Percentiles rank a stretch among this genome's conserved stretches.
Conservation (phyloP, 2,888 invertebrate genomes). For the Drosophila koepferae region DNA sequence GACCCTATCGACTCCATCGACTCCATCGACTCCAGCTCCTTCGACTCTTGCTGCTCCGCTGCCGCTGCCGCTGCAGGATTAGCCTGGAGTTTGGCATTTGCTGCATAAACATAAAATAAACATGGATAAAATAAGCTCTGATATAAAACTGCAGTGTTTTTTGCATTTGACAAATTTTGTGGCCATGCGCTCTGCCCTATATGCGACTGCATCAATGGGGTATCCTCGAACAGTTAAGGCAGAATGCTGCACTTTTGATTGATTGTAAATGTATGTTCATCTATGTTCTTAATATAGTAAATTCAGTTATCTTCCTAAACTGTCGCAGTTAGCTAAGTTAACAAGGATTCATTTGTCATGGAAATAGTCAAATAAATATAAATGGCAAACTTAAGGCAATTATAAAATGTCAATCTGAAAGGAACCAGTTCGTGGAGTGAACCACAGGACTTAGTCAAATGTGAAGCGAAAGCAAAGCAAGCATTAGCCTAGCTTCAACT, state of each 20-base stretch:
- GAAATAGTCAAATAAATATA: not conserved
- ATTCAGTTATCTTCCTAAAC: not conserved
- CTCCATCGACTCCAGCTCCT: not conserved
- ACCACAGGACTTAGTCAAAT: rapidly evolving
- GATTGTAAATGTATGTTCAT: not conserved
- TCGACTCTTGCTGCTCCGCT: not conserved
- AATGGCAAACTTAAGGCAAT: not conserved
- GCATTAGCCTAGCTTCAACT: not conserved
- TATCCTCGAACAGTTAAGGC: not conserved
- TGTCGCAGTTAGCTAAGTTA: not conserved
- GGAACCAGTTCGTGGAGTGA: not conserved
- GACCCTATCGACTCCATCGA: not conserved
- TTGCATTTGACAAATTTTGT: slow-evolving; percentile 71
- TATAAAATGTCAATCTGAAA: not conserved
- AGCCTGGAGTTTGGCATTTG: slow-evolving; percentile 42
- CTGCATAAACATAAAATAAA: slow-evolving; percentile 61
- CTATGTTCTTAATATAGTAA: no score
- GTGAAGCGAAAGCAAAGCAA: not conserved
- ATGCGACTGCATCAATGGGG: not conserved
- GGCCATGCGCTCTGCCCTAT: slow-evolving; percentile 38
- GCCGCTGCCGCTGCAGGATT: slow-evolving; percentile 35
- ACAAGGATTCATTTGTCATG: not conserved
- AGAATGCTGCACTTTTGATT: not conserved
- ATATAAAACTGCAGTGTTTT: slow-evolving; percentile 68
- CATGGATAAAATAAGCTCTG: slow-evolving; percentile 54